Evolutionary conservation across 2,888 invertebrate genomes (phyloP).

Genomic region (Alitta virens): DNA sequence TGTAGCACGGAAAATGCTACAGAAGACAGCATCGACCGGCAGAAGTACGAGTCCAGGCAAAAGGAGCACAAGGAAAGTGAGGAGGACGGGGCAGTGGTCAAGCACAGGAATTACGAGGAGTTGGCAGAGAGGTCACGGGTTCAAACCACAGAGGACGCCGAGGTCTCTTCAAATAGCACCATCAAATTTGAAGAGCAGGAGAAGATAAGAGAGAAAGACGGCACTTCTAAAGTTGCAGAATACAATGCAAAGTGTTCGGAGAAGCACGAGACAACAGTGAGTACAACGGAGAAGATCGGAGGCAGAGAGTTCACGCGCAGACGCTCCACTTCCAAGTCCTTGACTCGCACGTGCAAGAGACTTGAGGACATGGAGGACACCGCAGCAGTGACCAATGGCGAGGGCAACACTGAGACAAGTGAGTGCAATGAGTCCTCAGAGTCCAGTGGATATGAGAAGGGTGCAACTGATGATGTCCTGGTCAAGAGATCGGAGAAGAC

Average conservation of each 20-base stretch:
- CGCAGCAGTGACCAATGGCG: background rate
- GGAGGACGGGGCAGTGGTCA: background rate
- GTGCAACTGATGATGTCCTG: background rate
- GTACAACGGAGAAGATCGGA: constrained; percentile 3
- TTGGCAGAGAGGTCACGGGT: constrained; percentile 3
- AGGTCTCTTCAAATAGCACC: constrained; percentile 4
- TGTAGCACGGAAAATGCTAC: background rate
- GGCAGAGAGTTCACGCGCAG: background rate
- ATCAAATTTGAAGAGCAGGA: background rate
- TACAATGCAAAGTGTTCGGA: constrained; percentile 3
- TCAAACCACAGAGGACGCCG: constrained; percentile 4
- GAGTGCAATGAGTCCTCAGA: background rate
- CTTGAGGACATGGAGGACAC: background rate
- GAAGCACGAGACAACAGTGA: constrained; percentile 9
- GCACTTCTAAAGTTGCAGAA: background rate
- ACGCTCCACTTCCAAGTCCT: background rate
- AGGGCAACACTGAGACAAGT: background rate
- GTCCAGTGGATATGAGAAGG: background rate
- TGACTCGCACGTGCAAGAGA: background rate
- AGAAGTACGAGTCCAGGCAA: background rate
- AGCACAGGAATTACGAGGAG: constrained; percentile 10
- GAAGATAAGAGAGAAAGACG: background rate
- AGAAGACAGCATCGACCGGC: background rate
- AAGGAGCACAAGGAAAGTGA: background rate
- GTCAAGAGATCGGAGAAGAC: background rate